Evolutionary conservation across 1,140 invertebrate genomes (phyloP).

Genomic region (Drosophila burlai): DNA sequence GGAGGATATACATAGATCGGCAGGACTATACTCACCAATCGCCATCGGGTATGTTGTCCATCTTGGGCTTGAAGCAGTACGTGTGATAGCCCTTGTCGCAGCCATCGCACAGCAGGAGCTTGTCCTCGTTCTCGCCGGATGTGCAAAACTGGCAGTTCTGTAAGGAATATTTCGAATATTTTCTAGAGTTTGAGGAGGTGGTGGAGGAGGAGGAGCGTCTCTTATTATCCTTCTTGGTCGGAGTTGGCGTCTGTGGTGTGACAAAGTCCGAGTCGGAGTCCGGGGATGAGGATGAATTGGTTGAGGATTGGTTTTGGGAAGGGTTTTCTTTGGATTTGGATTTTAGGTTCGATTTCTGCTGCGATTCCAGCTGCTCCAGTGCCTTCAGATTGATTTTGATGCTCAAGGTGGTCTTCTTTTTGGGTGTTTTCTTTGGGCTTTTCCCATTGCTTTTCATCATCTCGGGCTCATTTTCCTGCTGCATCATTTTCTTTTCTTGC

Average conservation of each 20-base stretch:
- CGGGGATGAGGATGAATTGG: conserved; percentile 12
- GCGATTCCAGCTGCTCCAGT: conserved; percentile 35
- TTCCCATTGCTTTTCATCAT: conserved; percentile 27
- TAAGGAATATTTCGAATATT: conserved; percentile 86
- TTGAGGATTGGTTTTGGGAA: not conserved
- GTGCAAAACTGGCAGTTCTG: conserved; percentile 99
- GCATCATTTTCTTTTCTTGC: not conserved
- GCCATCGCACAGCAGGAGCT: conserved; percentile 97
- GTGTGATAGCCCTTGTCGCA: conserved; percentile 99
- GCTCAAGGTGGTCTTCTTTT: conserved; percentile 31
- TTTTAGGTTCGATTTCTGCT: conserved; percentile 10
- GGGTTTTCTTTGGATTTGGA: conserved; percentile 19
- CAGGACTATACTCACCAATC: conserved; percentile 92
- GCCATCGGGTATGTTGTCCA: conserved; percentile 98
- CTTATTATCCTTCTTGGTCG: conserved; percentile 14
- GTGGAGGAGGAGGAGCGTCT: conserved; percentile 57
- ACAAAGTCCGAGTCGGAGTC: conserved; percentile 48
- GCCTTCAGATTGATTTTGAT: conserved; percentile 74
- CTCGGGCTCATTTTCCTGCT: conserved; percentile 28
- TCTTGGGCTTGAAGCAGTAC: conserved; percentile 98
- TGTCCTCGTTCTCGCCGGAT: conserved; percentile 97
- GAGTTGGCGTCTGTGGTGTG: conserved; percentile 37
- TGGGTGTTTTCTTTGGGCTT: conserved; percentile 3
- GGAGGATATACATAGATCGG: not conserved
- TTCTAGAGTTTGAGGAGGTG: conserved; percentile 70